Evolutionary conservation across 1,140 invertebrate genomes (phyloP), one percentile per base, ranked within the genome.

Genomic region (Hylyphantes graminicola): DNA sequence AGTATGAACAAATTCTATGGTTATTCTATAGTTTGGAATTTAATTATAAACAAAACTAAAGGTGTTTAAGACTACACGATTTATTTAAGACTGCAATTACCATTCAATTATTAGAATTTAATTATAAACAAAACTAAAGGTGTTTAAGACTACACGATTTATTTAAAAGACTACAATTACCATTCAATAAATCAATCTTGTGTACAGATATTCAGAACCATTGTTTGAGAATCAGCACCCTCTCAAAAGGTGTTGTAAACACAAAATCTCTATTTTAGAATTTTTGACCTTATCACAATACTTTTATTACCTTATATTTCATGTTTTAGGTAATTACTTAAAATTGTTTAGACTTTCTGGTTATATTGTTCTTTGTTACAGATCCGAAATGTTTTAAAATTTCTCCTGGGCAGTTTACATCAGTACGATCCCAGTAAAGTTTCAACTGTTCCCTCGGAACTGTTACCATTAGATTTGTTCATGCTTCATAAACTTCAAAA

Each of bases 331-430:
- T n/a, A n/a, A n/a, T n/a, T n/a, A n/a, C n/a, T n/a, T n/a, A n/a
- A n/a, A n/a, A n/a, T n/a, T n/a, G n/a, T n/a, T n/a, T 17, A 17
- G 10, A 65, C 19, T 65, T 2, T 19, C 21, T 65, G 8, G 15
- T n/a, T n/a, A 9, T 65, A 12, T 17, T 17, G 5, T 75, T 78
- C 61, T 51, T 54, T 73, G 74, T 87, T 87, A 53, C 86, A 90
- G 89, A 90, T 98, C 9, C 92, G 97, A 50, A 92, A 93, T 67
- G 92, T 94, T 21, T 88, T 97, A 35, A 92, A 94, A 84, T 98
- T 95, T 89, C 90, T 97, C 1, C 89, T 98, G 35, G 95, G 95
- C 0, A 92, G 92, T 86, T 89, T 96, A 19, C 85, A 91, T 86
- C 91, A 92, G 85, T 90, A 90, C 87, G 59, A 89, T 57, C 70